Percentiles rank a stretch among this genome's conserved stretches.
Conservation (phyloP, 2,113 vertebrate species). For the Paratilapia polleni region DNA sequence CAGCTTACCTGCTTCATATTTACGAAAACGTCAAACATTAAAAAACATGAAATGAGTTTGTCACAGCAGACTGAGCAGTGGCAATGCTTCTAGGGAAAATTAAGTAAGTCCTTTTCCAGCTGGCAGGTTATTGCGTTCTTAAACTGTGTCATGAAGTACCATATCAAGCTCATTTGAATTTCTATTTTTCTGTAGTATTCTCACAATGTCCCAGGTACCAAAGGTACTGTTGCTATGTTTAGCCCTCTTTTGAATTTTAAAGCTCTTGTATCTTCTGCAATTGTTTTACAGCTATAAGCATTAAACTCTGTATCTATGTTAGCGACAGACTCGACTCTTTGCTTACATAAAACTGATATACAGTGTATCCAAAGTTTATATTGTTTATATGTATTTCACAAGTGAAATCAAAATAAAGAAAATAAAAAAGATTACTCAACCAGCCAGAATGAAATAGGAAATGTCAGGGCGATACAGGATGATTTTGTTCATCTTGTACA, state of each 20-base stretch:
- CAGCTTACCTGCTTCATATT: not conserved
- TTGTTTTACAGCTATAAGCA: not conserved
- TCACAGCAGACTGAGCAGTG: conserved; percentile 27
- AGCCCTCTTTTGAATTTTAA: not conserved
- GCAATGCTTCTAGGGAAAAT: conserved; percentile 15
- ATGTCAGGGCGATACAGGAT: not conserved
- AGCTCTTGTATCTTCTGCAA: not conserved
- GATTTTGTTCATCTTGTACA: not conserved
- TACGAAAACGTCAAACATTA: conserved; percentile 10
- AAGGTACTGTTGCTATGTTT: not conserved
- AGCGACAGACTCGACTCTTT: not conserved
- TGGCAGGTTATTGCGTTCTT: conserved; percentile 10
- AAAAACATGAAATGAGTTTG: conserved; percentile 16
- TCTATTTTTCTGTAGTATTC: conserved; percentile 9
- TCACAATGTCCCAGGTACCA: not conserved
- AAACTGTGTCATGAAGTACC: conserved; percentile 3
- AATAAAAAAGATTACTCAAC: not conserved
- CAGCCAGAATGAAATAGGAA: not conserved
- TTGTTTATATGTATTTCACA: not conserved
- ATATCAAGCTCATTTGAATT: conserved; percentile 41
- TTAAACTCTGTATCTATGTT: not conserved
- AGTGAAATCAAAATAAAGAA: not conserved
- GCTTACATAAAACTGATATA: not conserved
- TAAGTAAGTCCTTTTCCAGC: conserved; percentile 14
- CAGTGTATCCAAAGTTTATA: not conserved